A percentile compares a stretch with the other conserved stretches of the same genome.
phyloP scores from a whole-genome alignment of 1,140 invertebrate genomes.

The Bombus difficillimus region DNA sequence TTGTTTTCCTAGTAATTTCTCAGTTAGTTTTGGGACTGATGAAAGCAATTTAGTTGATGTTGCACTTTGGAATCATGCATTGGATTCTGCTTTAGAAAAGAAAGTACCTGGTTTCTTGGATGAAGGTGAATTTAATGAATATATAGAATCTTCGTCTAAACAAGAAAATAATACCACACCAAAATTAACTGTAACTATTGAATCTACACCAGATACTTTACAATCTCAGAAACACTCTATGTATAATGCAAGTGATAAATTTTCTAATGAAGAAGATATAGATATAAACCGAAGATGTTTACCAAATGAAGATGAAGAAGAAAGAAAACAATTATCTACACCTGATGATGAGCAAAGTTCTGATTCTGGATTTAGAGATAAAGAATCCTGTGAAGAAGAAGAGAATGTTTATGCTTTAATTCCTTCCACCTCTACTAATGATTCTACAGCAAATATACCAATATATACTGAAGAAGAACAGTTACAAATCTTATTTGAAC shows the following conservation, averaged over 20 bases:
- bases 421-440: constrained; percentile 40
- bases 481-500: constrained; percentile 75
- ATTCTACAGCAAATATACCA: constrained; percentile 12
- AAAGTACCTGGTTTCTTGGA: constrained; percentile 72
- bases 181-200: constrained; percentile 49
- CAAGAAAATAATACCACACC: constrained; percentile 8
- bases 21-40: constrained; percentile 30
- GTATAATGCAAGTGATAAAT: constrained; percentile 71
- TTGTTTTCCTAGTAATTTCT: constrained; percentile 67
- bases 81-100: constrained; percentile 73
- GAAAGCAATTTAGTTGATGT: constrained; percentile 69
- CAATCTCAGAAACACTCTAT: constrained; percentile 69
- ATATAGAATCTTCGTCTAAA: constrained; percentile 30
- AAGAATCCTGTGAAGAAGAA: constrained; percentile 83
- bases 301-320: constrained; percentile 79
- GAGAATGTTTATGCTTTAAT: constrained; percentile 73
- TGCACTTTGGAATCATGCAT: constrained; percentile 75
- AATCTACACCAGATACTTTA: constrained; percentile 65
- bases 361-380: constrained; percentile 83
- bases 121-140: constrained; percentile 70
- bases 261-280: constrained; percentile 70
- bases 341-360: constrained; percentile 84
- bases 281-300: constrained; percentile 59
- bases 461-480: constrained; percentile 76
- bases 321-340: constrained; percentile 80